phyloP scores from a whole-genome alignment of 2,113 vertebrate species.

The Pseudolaguvia tuberculata region DNA sequence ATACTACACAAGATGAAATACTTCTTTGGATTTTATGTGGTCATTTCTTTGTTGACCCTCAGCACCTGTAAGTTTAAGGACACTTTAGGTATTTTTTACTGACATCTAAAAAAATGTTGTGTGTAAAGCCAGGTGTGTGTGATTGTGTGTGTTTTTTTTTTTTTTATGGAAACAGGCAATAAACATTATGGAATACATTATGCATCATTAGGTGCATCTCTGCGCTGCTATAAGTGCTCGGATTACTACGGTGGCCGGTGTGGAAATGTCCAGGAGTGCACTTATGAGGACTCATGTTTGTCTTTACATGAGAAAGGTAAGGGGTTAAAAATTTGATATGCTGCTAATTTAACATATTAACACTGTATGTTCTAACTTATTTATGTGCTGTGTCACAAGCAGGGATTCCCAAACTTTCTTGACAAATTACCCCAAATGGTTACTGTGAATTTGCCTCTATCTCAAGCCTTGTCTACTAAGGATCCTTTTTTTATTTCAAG shows the following conservation, averaged over 20 bases:
- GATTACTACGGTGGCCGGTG: constrained; percentile 65
- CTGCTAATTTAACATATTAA: background rate
- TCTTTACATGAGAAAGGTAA: constrained; percentile 66
- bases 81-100: background rate
- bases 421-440: background rate
- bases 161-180: constrained; percentile 35
- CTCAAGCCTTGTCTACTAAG: no score
- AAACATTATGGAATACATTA: constrained; percentile 42
- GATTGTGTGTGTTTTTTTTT: constrained; percentile 27
- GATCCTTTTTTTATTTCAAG: no score
- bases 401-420: background rate
- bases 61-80: constrained; percentile 52
- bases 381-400: background rate
- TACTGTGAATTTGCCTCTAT: no score
- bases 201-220: constrained; percentile 53
- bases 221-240: constrained; percentile 66
- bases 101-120: no score
- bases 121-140: constrained; percentile 1
- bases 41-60: constrained; percentile 50
- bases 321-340: background rate
- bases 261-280: constrained; percentile 63
- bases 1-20: constrained; percentile 55
- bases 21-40: constrained; percentile 49
- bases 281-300: constrained; percentile 67
- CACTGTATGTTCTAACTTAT: background rate